A percentile compares a stretch with the other conserved stretches of the same genome.
Conservation (phyloP, 2,113 vertebrate species). For the Eidolon helvum region DNA sequence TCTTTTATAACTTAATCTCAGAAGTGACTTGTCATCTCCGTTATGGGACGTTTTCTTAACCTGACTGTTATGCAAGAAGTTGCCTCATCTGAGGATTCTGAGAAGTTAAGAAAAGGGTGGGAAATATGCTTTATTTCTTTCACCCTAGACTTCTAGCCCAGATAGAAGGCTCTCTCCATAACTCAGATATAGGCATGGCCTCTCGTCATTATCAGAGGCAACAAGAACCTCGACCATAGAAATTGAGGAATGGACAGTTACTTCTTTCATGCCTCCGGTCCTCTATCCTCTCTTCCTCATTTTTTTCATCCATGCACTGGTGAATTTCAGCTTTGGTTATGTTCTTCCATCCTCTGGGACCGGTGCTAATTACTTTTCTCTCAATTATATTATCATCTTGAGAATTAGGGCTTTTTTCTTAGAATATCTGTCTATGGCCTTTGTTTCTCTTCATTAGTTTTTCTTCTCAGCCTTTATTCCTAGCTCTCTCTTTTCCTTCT, state of each 20-base stretch:
- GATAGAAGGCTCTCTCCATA: background rate
- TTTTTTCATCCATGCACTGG: background rate
- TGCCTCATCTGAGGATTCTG: background rate
- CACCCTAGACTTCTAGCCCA: background rate
- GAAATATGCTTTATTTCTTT: background rate
- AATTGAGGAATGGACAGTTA: rapidly evolving
- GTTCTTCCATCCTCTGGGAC: background rate
- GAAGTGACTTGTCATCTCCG: background rate
- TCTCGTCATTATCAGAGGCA: background rate
- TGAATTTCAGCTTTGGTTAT: background rate
- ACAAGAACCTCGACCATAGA: background rate
- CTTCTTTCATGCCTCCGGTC: background rate
- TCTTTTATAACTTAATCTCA: background rate
- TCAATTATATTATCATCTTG: background rate
- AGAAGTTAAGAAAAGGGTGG: background rate
- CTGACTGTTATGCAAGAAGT: background rate
- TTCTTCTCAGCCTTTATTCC: background rate
- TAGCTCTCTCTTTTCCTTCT: background rate
- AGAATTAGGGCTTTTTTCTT: background rate
- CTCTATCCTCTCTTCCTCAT: background rate
- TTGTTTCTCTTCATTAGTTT: background rate
- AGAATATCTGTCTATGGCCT: background rate
- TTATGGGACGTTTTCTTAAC: background rate
- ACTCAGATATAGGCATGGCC: background rate
- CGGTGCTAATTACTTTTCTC: background rate